phyloP scores from a whole-genome alignment of 1,140 invertebrate species.

The Cotesia typhae region DNA sequence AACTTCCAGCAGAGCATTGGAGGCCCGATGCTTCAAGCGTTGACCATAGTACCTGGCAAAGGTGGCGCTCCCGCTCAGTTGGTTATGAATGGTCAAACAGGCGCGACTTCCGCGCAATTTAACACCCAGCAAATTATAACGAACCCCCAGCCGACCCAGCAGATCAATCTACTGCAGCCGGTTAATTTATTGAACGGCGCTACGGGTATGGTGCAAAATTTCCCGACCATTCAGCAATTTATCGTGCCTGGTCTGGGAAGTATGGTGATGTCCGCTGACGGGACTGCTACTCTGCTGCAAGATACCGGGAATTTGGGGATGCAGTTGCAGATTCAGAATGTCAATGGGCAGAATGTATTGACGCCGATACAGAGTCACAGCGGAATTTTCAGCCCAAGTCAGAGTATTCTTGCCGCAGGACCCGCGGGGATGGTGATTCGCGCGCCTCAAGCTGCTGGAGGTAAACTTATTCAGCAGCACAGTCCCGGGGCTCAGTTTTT shows the following conservation, averaged over 20 bases:
- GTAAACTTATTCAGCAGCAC: slow-evolving; percentile 78
- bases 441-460: slow-evolving; percentile 73
- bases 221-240: slow-evolving; percentile 82
- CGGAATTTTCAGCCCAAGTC: slow-evolving; percentile 67
- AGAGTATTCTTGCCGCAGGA: slow-evolving; percentile 75
- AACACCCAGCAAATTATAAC: slow-evolving; percentile 75
- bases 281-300: slow-evolving; percentile 73
- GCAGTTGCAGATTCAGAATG: slow-evolving; percentile 81
- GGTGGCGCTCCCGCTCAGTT: slow-evolving; percentile 74
- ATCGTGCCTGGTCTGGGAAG: slow-evolving; percentile 82
- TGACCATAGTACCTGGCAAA: slow-evolving; percentile 81
- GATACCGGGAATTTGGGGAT: slow-evolving; percentile 75
- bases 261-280: slow-evolving; percentile 79
- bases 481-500: slow-evolving; percentile 76
- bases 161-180: slow-evolving; percentile 82
- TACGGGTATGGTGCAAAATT: slow-evolving; percentile 77
- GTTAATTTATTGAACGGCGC: slow-evolving; percentile 80
- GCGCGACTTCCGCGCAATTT: slow-evolving; percentile 69
- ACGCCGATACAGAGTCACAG: slow-evolving; percentile 75
- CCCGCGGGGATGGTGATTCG: slow-evolving; percentile 81
- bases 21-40: slow-evolving; percentile 76
- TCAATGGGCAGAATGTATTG: slow-evolving; percentile 80
- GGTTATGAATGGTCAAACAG: slow-evolving; percentile 75
- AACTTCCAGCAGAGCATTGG: slow-evolving; percentile 61
- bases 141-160: slow-evolving; percentile 76